Percentiles rank a stretch among this genome's conserved stretches.
Evolutionary conservation across 2,888 invertebrate genomes (phyloP).

Genomic region (Peribatodes rhomboidaria): DNA sequence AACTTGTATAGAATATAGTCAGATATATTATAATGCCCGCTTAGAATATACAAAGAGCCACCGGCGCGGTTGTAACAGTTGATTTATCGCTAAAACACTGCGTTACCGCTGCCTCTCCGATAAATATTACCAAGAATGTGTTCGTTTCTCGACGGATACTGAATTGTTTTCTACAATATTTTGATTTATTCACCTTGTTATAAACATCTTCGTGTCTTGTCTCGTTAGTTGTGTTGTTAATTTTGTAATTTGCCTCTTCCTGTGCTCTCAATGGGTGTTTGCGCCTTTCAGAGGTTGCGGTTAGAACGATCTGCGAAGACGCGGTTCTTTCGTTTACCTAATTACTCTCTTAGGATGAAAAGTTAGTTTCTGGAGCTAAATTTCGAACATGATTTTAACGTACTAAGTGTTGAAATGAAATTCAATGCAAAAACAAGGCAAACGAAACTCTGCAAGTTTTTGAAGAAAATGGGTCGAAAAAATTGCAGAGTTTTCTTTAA

Average conservation of each 20-base stretch:
- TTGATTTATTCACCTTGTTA: slow-evolving; percentile 33
- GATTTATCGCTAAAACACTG: slow-evolving; percentile 44
- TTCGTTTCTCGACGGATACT: slow-evolving; percentile 24
- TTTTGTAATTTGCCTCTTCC: neutral
- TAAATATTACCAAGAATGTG: slow-evolving; percentile 38
- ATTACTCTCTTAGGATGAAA: too few species aligned
- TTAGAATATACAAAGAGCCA: slow-evolving; percentile 27
- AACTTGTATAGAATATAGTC: slow-evolving; percentile 19
- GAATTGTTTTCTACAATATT: slow-evolving; percentile 31
- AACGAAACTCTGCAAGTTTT: too few species aligned
- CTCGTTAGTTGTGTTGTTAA: neutral
- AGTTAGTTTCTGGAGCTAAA: too few species aligned
- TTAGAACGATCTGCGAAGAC: too few species aligned
- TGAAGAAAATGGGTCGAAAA: too few species aligned
- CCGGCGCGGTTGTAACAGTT: slow-evolving; percentile 30
- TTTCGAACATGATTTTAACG: too few species aligned
- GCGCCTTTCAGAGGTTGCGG: too few species aligned
- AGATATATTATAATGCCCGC: slow-evolving; percentile 20
- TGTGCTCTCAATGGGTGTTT: neutral
- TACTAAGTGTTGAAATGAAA: too few species aligned
- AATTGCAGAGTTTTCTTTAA: too few species aligned
- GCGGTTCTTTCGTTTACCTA: too few species aligned
- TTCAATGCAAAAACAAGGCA: too few species aligned
- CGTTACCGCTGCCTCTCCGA: slow-evolving; percentile 31
- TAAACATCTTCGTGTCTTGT: slow-evolving; percentile 6